phyloP scores from a whole-genome alignment of 2,888 invertebrate genomes.

The Pseudococcus viburni region DNA sequence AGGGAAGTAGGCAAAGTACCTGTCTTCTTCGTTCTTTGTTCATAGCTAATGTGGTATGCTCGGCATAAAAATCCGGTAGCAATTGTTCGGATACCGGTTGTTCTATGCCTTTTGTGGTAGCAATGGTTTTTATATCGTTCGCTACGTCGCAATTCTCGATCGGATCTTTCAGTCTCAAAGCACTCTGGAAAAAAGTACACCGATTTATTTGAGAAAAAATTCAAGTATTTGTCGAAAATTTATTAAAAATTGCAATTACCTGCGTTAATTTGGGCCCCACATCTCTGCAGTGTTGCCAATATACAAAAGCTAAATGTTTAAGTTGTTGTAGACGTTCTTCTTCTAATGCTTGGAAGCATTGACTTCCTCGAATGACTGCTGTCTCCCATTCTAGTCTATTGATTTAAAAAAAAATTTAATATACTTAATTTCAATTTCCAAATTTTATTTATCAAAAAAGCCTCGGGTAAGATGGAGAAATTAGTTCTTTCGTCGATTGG shows the following conservation, averaged over 20 bases:
- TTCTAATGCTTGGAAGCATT: constrained; percentile 89
- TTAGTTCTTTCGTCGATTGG: too few relatives aligned
- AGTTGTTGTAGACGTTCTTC: constrained; percentile 89
- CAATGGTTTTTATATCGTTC: constrained; percentile 77
- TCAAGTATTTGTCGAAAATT: not conserved
- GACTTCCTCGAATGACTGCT: constrained; percentile 87
- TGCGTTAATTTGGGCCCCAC: constrained; percentile 85
- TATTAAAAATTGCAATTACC: constrained; percentile 71
- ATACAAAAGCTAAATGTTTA: constrained; percentile 78
- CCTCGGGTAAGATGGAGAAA: too few relatives aligned
- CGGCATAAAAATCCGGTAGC: constrained; percentile 94
- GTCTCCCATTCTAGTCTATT: constrained; percentile 91
- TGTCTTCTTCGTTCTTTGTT: constrained; percentile 90
- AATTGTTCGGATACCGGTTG: constrained; percentile 85
- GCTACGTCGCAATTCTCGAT: constrained; percentile 75
- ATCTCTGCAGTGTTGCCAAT: constrained; percentile 76
- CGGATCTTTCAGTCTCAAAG: constrained; percentile 80
- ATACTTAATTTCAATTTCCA: not conserved
- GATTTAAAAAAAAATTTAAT: not conserved
- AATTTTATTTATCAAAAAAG: not conserved
- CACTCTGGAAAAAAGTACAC: constrained; percentile 74
- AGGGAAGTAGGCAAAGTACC: constrained; percentile 71
- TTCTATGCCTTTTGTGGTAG: constrained; percentile 79
- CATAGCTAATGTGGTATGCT: constrained; percentile 94
- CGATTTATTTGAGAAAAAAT: not conserved